Base-by-base conservation (phyloP, 2,113 vertebrate species). In the Channa argus region DNA sequence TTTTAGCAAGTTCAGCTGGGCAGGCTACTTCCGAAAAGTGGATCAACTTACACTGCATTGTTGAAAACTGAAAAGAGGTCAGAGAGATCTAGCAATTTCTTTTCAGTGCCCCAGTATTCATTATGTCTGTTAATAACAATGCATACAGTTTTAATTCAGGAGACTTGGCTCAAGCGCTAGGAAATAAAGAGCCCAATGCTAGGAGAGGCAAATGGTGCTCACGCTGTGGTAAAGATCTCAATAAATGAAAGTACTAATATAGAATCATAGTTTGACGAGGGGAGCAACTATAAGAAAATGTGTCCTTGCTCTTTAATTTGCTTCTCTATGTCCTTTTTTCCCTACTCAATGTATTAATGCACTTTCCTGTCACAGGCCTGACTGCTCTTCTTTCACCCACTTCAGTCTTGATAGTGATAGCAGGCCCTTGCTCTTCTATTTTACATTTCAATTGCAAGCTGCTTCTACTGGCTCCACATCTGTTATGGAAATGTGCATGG, bases 401-500 rank as follows among this genome's bases (percentile, higher is more conserved):
- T 77, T 59, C 13, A 66, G 74, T 59, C 74, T 54, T 88, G 86
- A 92, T 86, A 78, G 87, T 60, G 63, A 83, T 86, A 83, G 83
- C 91, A 89, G 90, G 79, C 78, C 63, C 69, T 9, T 33, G 61
- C 79, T 71, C 62, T 55, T 34, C 86, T 82, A 68, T 83, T 89
- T 87, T 75, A 86, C 81, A 87, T 91, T 91, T 91, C 85, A 90
- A 90, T 87, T 84, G 84, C 71, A 59, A 81, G 71, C 79, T 70
- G 83, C 87, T 84, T 89, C 79, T 85, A 59, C 90, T 66, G 82
- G 74, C 85, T 86, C 72, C 85, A 91, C 91, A 91, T 92, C 89
- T 91, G 92, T 78, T 91, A 87, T 92, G 89, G 88, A 92, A 89
- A 92, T 91, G 81, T 82, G 51, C 61, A 36, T 71, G 54, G 63